Base-by-base conservation (phyloP, 1,140 invertebrate species). In the Pogonus chalceus region DNA sequence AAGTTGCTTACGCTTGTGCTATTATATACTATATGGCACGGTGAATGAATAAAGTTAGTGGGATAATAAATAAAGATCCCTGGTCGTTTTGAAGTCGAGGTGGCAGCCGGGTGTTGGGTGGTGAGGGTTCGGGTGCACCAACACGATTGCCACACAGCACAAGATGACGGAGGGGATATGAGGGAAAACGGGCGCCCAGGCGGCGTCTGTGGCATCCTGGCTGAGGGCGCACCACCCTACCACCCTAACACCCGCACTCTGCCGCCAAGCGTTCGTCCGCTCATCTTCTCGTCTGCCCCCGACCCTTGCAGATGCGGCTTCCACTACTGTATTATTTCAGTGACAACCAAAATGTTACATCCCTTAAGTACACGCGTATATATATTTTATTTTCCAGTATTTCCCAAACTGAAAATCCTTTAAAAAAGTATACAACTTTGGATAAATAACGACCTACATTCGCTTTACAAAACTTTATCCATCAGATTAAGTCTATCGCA, bases 151-250 rank as follows among this genome's bases (percentile, higher is more conserved):
- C 9, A 9, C 18, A 43, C 9, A 43, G 37, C 3, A 31, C 26
- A 14, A 31, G 4, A 7, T 4, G 37, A 18, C 7, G 18, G 3
- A 12, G 7, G 37, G 18, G 37, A 43, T 16, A 3, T 16, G 18
- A 4, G 37, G 37, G 9, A 43, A 31, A 43, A 16, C 37, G 9
- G 18, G 37, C 37, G 37, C 37, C 37, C 18, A 43, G 18, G 37
- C 37, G 37, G 37, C 37, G 37, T 43, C 37, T 43, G 37, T 43
- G 37, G 37, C 37, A 43, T 43, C 37, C 37, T 43, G 37, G 37
- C 37, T 7, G 26, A 7, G 7, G 9, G 37, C 37, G 18, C 4
- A 31, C 4, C 14, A 43, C 9, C 9, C 18, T 16, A 4, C 37
- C 37, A 18, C 18, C 37, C n/a, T n/a, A n/a, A n/a, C n/a, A n/a